Percentiles rank a stretch among this genome's conserved stretches.
phyloP scores from a whole-genome alignment of 2,888 invertebrate genomes.

The Eurytoma californica region DNA sequence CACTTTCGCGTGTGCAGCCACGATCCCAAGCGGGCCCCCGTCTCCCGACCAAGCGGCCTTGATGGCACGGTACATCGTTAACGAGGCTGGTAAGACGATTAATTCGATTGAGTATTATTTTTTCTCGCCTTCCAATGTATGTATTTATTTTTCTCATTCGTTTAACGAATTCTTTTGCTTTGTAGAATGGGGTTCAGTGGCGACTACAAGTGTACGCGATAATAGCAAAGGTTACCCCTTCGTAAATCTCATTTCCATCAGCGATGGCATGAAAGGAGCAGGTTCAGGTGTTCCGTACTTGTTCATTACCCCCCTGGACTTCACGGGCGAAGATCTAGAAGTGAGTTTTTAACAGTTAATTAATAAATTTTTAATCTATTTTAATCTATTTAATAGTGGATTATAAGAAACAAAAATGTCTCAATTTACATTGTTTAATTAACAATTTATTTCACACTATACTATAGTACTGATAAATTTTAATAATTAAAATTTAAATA shows the following conservation, averaged over 20 bases:
- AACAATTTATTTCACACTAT: too few species aligned
- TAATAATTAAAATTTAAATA: background rate
- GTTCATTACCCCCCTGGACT: slow-evolving; percentile 82
- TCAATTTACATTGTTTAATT: background rate
- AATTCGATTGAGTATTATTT: background rate
- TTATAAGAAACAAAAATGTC: too few species aligned
- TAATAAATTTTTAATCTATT: background rate
- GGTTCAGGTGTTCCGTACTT: slow-evolving; percentile 84
- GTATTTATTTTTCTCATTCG: too few species aligned
- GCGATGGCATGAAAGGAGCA: slow-evolving; percentile 81
- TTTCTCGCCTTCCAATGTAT: background rate
- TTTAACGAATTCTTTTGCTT: slow-evolving; percentile 39
- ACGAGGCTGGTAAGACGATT: slow-evolving; percentile 78
- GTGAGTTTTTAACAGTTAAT: slow-evolving; percentile 73
- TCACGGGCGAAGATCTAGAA: slow-evolving; percentile 80
- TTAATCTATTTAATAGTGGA: too few species aligned
- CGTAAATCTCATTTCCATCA: slow-evolving; percentile 81
- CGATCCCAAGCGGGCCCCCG: slow-evolving; percentile 75
- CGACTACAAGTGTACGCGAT: slow-evolving; percentile 80
- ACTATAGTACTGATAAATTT: too few species aligned
- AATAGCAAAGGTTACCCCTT: slow-evolving; percentile 81
- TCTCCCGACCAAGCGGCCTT: slow-evolving; percentile 78
- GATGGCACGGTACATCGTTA: slow-evolving; percentile 84
- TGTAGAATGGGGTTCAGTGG: slow-evolving; percentile 83
- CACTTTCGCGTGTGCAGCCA: background rate